These are phyloP conservation scores for Corythaeola cristata DNA, from an alignment of 2,113 vertebrate species.

Conservation along the genomic window DNA sequence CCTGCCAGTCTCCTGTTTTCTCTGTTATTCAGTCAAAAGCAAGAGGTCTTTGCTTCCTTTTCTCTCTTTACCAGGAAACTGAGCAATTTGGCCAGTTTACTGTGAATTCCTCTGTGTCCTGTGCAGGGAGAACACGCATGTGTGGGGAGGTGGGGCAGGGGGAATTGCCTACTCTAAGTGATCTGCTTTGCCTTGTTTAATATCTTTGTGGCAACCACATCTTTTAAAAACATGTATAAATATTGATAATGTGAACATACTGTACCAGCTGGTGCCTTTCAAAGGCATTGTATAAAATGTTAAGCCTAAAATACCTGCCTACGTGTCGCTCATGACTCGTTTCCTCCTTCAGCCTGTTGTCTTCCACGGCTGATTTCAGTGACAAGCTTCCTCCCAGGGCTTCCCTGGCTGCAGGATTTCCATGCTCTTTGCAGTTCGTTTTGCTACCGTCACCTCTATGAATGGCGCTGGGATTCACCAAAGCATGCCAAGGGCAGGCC, in stretches of 20 bases:
- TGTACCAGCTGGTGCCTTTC: neutral
- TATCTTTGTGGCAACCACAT: neutral
- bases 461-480: neutral
- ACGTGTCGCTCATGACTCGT: neutral
- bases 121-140: rapidly evolving
- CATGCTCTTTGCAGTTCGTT: neutral
- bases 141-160: neutral
- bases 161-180: neutral
- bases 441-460: neutral
- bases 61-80: neutral
- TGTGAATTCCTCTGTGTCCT: neutral
- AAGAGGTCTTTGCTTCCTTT: neutral
- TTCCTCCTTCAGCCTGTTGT: neutral
- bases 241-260: neutral
- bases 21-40: neutral
- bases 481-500: neutral
- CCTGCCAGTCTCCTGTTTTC: neutral
- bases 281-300: neutral
- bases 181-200: neutral
- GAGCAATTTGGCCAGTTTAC: neutral
- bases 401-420: neutral
- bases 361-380: neutral
- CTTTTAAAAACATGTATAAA: neutral
- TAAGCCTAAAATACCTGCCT: neutral
- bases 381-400: neutral